Base-by-base conservation (phyloP, 2,888 invertebrate species). In the Melanostoma mellinum region DNA sequence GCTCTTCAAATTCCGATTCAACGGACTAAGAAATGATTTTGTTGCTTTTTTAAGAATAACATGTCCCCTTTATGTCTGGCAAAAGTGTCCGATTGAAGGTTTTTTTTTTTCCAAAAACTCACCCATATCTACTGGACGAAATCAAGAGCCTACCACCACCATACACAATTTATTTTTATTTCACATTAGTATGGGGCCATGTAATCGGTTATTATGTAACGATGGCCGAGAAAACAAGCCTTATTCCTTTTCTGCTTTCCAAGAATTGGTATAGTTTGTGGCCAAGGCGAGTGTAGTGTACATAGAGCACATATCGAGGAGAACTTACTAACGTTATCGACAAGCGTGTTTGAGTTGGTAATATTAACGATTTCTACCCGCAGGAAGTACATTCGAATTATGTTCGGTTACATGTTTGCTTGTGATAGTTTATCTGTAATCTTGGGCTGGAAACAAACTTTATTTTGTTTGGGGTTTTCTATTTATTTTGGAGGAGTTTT, bases 151-250 rank as follows among this genome's bases (percentile, higher is more conserved):
- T 53, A 53, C n/a, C n/a, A n/a, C n/a, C n/a, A n/a, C n/a, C n/a
- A n/a, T n/a, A n/a, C 38, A 46, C 52, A 61, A 6, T 58, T 60
- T 44, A 72, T 55, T 55, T 81, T 81, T 58, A 69, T 40, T 81
- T 76, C 60, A 65, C 53, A 71, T 55, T 76, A 69, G 67, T 53
- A 60, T 10, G 4, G 48, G 30, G 48, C 67, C 73, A 69, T 78
- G 77, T 78, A 74, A 82, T 82, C 73, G 73, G 69, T 82, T 78
- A 65, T 78, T 69, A 74, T 53, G 81, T 67, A 78, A 78, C 77
- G 65, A 82, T 58, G 42, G 46, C 52, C 46, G 9, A 56, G 32
- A 77, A 63, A 63, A 68, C 52, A 60, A 52, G 67, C 60, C 55
- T 35, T 44, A 60, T 72, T 72, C 67, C 9, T 67, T 69, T 44